These are phyloP conservation scores for Euschistus heros DNA, from an alignment of 1,140 invertebrate species.

Conservation along the genomic window DNA sequence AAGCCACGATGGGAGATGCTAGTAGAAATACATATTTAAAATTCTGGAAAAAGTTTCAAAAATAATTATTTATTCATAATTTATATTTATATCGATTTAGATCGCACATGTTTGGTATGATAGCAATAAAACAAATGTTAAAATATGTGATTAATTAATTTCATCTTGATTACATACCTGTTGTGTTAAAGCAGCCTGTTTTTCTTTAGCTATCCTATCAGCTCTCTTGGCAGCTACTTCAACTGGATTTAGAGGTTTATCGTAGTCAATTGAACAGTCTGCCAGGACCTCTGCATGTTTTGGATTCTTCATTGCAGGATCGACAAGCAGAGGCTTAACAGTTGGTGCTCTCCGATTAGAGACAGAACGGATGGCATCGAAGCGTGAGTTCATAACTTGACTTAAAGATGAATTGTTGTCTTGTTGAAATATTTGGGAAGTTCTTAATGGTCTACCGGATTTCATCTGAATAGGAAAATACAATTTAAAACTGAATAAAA, in stretches of 20 bases:
- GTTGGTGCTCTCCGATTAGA: conserved; percentile 58
- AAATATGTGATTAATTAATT: no score
- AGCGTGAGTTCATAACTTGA: conserved; percentile 56
- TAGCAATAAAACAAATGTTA: no score
- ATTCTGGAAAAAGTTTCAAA: no score
- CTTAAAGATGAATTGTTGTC: conserved; percentile 74
- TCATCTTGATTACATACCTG: conserved; percentile 13
- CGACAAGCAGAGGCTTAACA: conserved; percentile 56
- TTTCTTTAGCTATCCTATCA: conserved; percentile 73
- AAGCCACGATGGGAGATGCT: no score
- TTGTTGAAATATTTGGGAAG: conserved; percentile 66
- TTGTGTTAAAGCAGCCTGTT: conserved; percentile 37
- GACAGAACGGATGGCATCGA: conserved; percentile 68
- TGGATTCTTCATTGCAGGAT: conserved; percentile 61
- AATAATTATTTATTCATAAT: no score
- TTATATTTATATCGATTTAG: no score
- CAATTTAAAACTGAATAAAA: neutral
- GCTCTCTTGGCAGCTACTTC: conserved; percentile 74
- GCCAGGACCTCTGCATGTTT: conserved; percentile 72
- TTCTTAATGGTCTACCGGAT: conserved; percentile 60
- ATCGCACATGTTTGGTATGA: no score
- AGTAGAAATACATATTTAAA: no score
- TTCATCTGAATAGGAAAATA: conserved; percentile 40
- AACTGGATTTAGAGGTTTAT: conserved; percentile 68
- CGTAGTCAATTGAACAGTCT: conserved; percentile 77